These are phyloP conservation scores for Drosophila anomalata DNA, from an alignment of 2,888 invertebrate genomes.

Conservation along the genomic window DNA sequence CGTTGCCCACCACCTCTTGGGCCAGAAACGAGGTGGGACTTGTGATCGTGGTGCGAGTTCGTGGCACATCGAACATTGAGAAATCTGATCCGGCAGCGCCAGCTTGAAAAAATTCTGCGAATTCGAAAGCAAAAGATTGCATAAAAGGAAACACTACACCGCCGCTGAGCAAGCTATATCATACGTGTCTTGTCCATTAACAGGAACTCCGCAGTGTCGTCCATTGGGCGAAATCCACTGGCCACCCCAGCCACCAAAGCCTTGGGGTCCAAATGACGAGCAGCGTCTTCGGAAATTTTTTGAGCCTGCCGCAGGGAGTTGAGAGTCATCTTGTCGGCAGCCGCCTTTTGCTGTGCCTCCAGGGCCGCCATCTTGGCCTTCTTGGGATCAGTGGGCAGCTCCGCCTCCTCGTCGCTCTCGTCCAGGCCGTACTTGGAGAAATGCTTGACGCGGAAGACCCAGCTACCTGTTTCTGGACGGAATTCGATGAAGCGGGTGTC, in stretches of 20 bases:
- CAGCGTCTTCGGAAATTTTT: constrained; percentile 70
- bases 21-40: constrained; percentile 88
- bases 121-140: not conserved
- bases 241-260: constrained; percentile 48
- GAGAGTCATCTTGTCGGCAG: constrained; percentile 61
- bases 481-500: constrained; percentile 97
- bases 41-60: constrained; percentile 64
- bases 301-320: constrained; percentile 65
- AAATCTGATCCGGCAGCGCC: constrained; percentile 69
- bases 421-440: constrained; percentile 96
- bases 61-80: constrained; percentile 68
- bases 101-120: constrained; percentile 77
- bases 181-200: constrained; percentile 81
- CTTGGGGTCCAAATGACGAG: constrained; percentile 73
- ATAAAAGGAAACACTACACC: not conserved
- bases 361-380: constrained; percentile 78
- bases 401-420: constrained; percentile 95
- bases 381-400: constrained; percentile 82
- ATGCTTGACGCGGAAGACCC: constrained; percentile 97
- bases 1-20: constrained; percentile 86
- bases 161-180: not conserved
- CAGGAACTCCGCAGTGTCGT: constrained; percentile 78
- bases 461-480: constrained; percentile 96
- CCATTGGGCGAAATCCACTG: constrained; percentile 71
- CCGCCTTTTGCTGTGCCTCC: constrained; percentile 40